phyloP scores from a whole-genome alignment of 2,888 invertebrate species.

The Campaea margaritaria region DNA sequence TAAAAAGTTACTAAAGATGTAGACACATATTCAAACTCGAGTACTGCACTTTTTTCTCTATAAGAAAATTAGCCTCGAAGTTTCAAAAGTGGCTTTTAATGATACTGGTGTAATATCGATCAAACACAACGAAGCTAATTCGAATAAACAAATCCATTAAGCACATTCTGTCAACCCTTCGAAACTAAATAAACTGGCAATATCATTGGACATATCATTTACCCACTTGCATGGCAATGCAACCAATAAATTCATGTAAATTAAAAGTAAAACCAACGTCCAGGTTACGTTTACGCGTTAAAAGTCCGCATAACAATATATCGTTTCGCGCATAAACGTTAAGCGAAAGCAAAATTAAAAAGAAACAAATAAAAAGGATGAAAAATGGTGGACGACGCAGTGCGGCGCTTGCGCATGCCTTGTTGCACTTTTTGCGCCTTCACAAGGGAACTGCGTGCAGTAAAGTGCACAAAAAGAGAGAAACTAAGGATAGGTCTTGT shows the following conservation, averaged over 20 bases:
- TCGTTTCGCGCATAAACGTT: conserved; percentile 52
- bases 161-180: too few relatives aligned
- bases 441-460: conserved; percentile 49
- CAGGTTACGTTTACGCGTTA: conserved; percentile 45
- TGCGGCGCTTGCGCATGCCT: conserved; percentile 59
- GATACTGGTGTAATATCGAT: too few relatives aligned
- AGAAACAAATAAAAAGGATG: conserved; percentile 51
- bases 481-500: conserved; percentile 19
- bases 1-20: too few relatives aligned
- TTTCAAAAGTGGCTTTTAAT: too few relatives aligned
- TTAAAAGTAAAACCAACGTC: conserved; percentile 44
- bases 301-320: conserved; percentile 53
- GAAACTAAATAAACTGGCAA: conserved; percentile 20
- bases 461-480: conserved; percentile 20
- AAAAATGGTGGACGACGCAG: conserved; percentile 51
- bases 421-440: conserved; percentile 47
- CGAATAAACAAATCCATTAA: too few relatives aligned
- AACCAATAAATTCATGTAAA: conserved; percentile 41
- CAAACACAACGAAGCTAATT: too few relatives aligned
- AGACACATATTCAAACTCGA: too few relatives aligned
- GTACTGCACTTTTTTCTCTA: too few relatives aligned
- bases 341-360: conserved; percentile 46
- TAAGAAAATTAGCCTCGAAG: too few relatives aligned
- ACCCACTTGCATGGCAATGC: conserved; percentile 40
- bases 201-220: conserved; percentile 45